Base-by-base conservation (phyloP, 2,888 invertebrate genomes). In the Coelinius sp. region DNA sequence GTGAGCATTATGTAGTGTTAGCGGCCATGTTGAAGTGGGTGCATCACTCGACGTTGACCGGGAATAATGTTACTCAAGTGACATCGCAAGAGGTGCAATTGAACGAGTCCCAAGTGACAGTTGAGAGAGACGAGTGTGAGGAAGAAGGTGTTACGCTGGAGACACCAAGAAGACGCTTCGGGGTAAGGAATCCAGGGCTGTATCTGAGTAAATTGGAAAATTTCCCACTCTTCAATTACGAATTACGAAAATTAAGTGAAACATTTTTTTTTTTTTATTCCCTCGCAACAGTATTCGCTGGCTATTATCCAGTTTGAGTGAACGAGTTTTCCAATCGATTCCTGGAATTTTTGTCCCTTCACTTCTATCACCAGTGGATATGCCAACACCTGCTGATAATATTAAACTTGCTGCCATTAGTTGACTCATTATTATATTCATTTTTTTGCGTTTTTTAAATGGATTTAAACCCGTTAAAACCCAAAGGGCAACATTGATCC, bases 11-110 rank as follows among this genome's bases (percentile, higher is more conserved):
- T 76, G 78, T 76, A 71, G 65, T 73, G 75, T 67, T 49, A 49
- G 46, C 75, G 77, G 81, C 76, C 81, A 86, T 86, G 86, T 82
- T 86, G 82, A 86, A 86, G 85, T 86, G 86, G 85, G 85, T 85
- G 67, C 85, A 84, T 79, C 85, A 84, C 73, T 82, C 84, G 73
- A 80, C 84, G 70, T 75, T 80, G 73, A 77, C 81, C 65, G 85
- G 82, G 76, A 81, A 83, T 80, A 81, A 81, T 73, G 53, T 41
- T 20, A 70, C 25, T 20, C 71, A 68, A 44, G 64, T 79, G 66
- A 75, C 71, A 31, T 49, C 62, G 44, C 63, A 64, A 53, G 73
- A 66, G 25, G 46, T 53, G 24, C 17, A 69, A 27, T 49, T 22
- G 20, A 31, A 65, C 25, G 31, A 41, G 17, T 62, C 31, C n/a